These are phyloP conservation scores for Megaustenia siamemsis DNA, from an alignment of 2,888 invertebrate species.

Conservation along the genomic window DNA sequence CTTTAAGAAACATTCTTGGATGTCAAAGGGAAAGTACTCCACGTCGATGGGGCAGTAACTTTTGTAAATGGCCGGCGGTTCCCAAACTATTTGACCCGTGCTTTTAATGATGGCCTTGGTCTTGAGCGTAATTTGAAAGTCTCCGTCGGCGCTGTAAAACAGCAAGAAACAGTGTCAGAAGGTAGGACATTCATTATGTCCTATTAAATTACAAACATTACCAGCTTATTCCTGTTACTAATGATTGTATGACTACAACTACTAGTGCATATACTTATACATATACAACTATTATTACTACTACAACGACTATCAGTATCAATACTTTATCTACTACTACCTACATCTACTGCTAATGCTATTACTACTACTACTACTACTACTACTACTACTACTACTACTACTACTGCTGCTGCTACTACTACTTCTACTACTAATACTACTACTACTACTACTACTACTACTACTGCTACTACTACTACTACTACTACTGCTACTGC, in stretches of 20 bases:
- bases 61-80: slow-evolving; percentile 98
- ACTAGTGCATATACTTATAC: too few relatives aligned
- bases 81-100: slow-evolving; percentile 95
- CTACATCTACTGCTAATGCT: too few relatives aligned
- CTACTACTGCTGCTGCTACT: neutral
- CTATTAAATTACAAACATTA: too few relatives aligned
- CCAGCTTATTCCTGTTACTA: too few relatives aligned
- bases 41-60: slow-evolving; percentile 84
- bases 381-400: neutral
- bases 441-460: neutral
- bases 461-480: neutral
- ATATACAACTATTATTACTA: too few relatives aligned
- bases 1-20: slow-evolving; percentile 97
- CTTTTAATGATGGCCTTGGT: slow-evolving; percentile 96
- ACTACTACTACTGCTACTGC: too few relatives aligned
- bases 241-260: too few relatives aligned
- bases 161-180: neutral
- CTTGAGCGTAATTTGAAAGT: slow-evolving; percentile 96
- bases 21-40: slow-evolving; percentile 82
- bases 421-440: neutral
- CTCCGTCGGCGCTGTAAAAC: slow-evolving; percentile 90
- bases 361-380: too few relatives aligned
- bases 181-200: neutral
- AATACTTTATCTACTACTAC: too few relatives aligned
- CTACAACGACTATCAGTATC: too few relatives aligned